Percentiles rank a stretch among this genome's conserved stretches.
Evolutionary conservation across 2,797 vertebrate genomes (phyloP).

Genomic region (Anomalospiza imberbis): DNA sequence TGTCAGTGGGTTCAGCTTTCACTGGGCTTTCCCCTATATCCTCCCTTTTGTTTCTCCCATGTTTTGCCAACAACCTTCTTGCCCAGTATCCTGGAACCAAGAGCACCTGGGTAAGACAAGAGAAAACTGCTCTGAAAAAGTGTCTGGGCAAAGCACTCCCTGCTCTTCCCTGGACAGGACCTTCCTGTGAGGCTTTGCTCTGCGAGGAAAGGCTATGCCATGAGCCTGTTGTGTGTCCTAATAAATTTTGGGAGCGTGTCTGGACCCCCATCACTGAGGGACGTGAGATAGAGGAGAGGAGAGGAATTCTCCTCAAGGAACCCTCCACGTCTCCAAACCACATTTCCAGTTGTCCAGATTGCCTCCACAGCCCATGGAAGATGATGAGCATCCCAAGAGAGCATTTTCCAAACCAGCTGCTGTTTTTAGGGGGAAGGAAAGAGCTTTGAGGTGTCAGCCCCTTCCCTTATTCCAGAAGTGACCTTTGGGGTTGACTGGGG

Average conservation of each 20-base stretch:
- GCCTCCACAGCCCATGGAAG: neutral
- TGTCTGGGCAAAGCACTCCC: accelerated
- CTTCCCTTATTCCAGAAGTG: neutral
- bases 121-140: neutral
- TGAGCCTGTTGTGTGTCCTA: accelerated
- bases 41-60: neutral
- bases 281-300: neutral
- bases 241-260: accelerated
- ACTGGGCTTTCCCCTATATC: neutral
- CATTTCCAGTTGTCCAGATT: neutral
- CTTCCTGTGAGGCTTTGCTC: neutral
- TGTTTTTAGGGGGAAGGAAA: neutral
- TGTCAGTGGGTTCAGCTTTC: accelerated
- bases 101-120: neutral
- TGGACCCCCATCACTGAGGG: neutral
- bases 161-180: neutral
- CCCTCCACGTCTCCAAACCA: neutral
- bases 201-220: neutral
- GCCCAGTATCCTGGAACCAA: neutral
- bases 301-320: neutral
- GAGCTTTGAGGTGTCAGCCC: neutral
- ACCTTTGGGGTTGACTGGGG: neutral
- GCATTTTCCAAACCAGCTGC: neutral
- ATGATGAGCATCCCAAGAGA: neutral
- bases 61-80: neutral